Evolutionary conservation across 2,888 invertebrate genomes (phyloP).

Genomic region (Notodonta dromedarius): DNA sequence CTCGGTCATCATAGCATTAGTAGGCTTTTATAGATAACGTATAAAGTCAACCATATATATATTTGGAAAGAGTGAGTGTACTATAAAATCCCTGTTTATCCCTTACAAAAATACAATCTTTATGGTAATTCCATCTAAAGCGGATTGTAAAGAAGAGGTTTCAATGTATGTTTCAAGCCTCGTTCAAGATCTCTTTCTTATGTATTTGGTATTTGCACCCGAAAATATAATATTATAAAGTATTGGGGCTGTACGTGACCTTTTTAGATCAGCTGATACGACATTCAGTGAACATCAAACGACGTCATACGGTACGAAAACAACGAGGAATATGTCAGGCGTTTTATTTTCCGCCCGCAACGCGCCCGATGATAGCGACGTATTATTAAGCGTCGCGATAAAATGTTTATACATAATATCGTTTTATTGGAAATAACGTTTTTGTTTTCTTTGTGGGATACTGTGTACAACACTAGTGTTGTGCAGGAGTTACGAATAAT

Average conservation of each 20-base stretch:
- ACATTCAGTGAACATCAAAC: background rate
- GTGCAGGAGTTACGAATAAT: too few species aligned
- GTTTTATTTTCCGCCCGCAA: background rate
- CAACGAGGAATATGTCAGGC: background rate
- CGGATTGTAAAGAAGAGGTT: too few species aligned
- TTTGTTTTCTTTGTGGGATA: background rate
- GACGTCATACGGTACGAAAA: background rate
- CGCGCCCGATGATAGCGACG: background rate
- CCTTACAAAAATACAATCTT: background rate
- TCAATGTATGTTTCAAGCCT: background rate
- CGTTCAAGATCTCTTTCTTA: background rate
- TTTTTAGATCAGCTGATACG: constrained; percentile 4
- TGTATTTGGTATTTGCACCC: background rate
- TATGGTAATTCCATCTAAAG: too few species aligned
- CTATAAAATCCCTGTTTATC: background rate
- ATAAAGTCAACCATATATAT: too few species aligned
- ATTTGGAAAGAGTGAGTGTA: too few species aligned
- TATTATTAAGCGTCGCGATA: constrained; percentile 4
- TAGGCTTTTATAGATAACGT: too few species aligned
- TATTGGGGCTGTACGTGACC: background rate
- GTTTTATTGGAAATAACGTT: background rate
- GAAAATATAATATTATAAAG: background rate
- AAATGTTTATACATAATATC: constrained; percentile 4
- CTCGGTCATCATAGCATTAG: too few species aligned
- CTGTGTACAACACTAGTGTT: background rate